A percentile compares a stretch with the other conserved stretches of the same genome.
phyloP scores from a whole-genome alignment of 1,140 invertebrate species.

The Limonius californicus region DNA sequence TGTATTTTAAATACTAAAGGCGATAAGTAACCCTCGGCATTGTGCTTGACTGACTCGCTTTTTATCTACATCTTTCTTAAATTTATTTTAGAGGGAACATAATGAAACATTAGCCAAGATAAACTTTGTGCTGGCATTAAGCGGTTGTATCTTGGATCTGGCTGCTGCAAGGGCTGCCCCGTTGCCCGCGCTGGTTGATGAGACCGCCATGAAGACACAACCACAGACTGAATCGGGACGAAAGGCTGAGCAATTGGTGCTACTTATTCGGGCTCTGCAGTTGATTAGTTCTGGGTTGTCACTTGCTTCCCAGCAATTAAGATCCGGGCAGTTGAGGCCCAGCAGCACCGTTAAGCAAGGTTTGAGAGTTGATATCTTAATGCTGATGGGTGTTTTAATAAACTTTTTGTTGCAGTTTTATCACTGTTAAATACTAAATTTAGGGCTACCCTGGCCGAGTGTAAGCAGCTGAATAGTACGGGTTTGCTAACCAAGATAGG shows the following conservation, averaged over 20 bases:
- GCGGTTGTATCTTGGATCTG: conserved; percentile 86
- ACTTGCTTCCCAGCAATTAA: conserved; percentile 84
- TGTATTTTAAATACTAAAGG: too few relatives aligned
- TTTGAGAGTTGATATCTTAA: conserved; percentile 41
- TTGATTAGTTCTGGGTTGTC: conserved; percentile 88
- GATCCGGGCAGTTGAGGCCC: conserved; percentile 77
- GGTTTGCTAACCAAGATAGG: conserved; percentile 69
- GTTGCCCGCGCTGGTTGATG: conserved; percentile 56
- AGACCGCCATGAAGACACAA: conserved; percentile 44
- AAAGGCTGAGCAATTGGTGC: conserved; percentile 85
- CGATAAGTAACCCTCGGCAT: too few relatives aligned
- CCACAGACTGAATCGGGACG: conserved; percentile 45
- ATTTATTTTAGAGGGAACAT: conserved; percentile 70
- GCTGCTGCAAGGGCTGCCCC: conserved; percentile 74
- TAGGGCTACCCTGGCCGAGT: conserved; percentile 79
- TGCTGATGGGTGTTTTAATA: not conserved
- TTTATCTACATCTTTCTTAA: too few relatives aligned
- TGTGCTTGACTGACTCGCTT: too few relatives aligned
- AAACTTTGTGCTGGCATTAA: conserved; percentile 87
- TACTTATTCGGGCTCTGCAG: conserved; percentile 85
- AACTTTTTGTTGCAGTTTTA: conserved; percentile 62
- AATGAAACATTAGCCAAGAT: conserved; percentile 91
- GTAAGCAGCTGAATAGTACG: conserved; percentile 80
- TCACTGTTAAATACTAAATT: conserved; percentile 86
- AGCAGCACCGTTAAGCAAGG: conserved; percentile 87